Evolutionary conservation across 2,888 invertebrate species (phyloP), one percentile per base, ranked within the genome.

Genomic region (Tenthredo notha): DNA sequence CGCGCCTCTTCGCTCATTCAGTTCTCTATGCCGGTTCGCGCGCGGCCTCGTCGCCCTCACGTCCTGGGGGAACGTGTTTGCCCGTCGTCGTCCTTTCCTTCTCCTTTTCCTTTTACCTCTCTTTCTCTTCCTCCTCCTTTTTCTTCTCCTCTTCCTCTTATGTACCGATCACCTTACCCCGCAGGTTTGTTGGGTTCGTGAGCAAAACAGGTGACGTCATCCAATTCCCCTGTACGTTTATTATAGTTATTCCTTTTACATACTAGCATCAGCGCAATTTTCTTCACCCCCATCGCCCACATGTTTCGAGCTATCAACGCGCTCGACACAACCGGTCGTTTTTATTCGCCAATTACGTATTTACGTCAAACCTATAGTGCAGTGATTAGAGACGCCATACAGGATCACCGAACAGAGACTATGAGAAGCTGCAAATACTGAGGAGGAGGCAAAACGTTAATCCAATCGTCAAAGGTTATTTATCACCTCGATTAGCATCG

Each of bases 1-100:
- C 91, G 91, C 90, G 90, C 88, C 88, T 89, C 89, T 88, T 89
- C 91, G 91, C 92, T 92, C 92, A 92, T 92, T 92, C 91, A 92
- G 89, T 91, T 91, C 90, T 91, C 74, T 21, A 37, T 50, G 84
- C 74, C 74, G 84, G 54, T 74, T 87, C 85, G 72, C 85, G 86
- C 75, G 74, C 83, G 86, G 80, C 80, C 80, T 80, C 83, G 67
- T 67, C 83, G 70, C 67, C 83, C 50, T 70, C 65, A 83, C 83
- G 83, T 67, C 83, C 83, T 61, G 83, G 83, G 83, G 83, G 43
- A 83, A 83, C 83, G 83, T 83, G 83, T 83, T 83, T 83, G 47
- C 80, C 77, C 77, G 80, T 61, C 80, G 80, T 40, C 61, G 37
- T 80, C 61, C 37, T 58, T 40, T 29, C 43, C 61, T 18, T 61